phyloP scores from a whole-genome alignment of 2,113 vertebrate species.

The Cromileptes altivelis region DNA sequence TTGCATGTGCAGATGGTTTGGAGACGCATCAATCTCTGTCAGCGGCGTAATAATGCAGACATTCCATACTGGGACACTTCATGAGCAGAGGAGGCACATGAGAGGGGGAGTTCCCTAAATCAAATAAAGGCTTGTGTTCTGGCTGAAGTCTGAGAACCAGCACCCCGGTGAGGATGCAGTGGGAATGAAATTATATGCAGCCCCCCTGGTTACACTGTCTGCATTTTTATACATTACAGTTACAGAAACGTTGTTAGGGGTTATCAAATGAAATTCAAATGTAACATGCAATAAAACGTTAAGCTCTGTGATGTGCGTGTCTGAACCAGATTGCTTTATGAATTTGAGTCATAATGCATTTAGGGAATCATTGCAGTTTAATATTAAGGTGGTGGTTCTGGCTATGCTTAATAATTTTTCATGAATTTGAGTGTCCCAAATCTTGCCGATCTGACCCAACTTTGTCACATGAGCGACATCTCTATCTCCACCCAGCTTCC shows the following conservation, averaged over 20 bases:
- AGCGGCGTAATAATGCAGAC: slow-evolving; percentile 82
- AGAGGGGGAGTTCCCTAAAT: slow-evolving; percentile 79
- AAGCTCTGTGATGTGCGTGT: slow-evolving; percentile 25
- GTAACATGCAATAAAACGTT: slow-evolving; percentile 68
- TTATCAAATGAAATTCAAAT: slow-evolving; percentile 68
- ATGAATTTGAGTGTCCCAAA: slow-evolving; percentile 7
- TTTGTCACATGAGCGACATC: slow-evolving; percentile 37
- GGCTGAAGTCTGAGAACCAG: slow-evolving; percentile 75
- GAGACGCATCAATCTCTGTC: slow-evolving; percentile 83
- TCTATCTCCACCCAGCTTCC: slow-evolving; percentile 29
- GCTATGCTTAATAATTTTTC: not conserved
- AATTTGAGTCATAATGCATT: not conserved
- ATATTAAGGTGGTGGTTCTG: not conserved
- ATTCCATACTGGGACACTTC: slow-evolving; percentile 81
- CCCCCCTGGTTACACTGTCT: slow-evolving; percentile 76
- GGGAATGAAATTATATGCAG: slow-evolving; percentile 82
- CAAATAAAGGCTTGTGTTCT: slow-evolving; percentile 82
- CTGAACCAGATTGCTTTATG: slow-evolving; percentile 11
- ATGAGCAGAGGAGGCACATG: slow-evolving; percentile 67
- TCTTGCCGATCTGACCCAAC: slow-evolving; percentile 13
- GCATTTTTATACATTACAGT: slow-evolving; percentile 80
- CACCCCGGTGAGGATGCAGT: slow-evolving; percentile 81
- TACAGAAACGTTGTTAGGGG: slow-evolving; percentile 64
- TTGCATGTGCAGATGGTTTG: slow-evolving; percentile 79
- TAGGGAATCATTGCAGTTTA: slow-evolving; percentile 7